Evolutionary conservation across 2,113 vertebrate species (phyloP).

Genomic region (Balaenoptera acutorostrata): DNA sequence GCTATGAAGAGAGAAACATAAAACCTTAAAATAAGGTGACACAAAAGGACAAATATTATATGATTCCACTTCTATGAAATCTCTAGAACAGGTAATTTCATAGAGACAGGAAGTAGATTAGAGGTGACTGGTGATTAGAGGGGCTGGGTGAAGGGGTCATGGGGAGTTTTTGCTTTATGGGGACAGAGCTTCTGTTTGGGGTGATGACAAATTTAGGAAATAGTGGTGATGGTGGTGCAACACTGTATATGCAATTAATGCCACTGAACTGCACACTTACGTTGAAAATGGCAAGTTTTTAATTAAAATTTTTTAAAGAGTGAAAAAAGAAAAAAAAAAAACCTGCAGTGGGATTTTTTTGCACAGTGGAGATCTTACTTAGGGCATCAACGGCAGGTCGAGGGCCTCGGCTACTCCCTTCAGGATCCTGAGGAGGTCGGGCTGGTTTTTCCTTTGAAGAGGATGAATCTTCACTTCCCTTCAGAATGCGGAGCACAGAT

Average conservation of each 20-base stretch:
- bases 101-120: background rate
- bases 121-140: background rate
- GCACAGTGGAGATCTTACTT: background rate
- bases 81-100: background rate
- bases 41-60: background rate
- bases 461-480: conserved; percentile 23
- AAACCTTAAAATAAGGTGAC: background rate
- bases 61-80: background rate
- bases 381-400: rapidly evolving
- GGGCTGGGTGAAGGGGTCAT: background rate
- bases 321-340: background rate
- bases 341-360: background rate
- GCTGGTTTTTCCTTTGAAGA: background rate
- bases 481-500: background rate
- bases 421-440: background rate
- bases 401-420: background rate
- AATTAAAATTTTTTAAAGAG: background rate
- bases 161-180: background rate
- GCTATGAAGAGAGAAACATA: background rate
- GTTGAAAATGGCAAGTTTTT: background rate
- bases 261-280: background rate
- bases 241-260: background rate
- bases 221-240: background rate
- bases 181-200: background rate
- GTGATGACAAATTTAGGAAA: background rate